Conservation (phyloP, 2,113 vertebrate genomes). For the Trematocara zebra region DNA sequence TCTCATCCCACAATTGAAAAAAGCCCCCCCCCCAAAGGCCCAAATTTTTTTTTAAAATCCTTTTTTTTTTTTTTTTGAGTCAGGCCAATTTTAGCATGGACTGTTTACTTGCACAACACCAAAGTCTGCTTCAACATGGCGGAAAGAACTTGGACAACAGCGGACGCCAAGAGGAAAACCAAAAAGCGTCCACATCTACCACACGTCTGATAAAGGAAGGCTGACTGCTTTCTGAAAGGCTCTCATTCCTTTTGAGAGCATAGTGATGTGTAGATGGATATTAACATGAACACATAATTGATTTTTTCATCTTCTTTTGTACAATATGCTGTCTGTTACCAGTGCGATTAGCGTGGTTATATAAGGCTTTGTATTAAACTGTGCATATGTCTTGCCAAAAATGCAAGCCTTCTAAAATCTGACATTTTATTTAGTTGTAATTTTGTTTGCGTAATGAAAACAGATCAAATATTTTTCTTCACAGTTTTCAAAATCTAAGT, state of each 20-base stretch:
- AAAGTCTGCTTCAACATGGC: background rate
- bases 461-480: background rate
- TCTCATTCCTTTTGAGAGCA: background rate
- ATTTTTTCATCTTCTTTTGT: background rate
- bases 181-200: background rate
- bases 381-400: background rate
- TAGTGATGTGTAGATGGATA: background rate
- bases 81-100: too few relatives aligned
- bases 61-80: background rate
- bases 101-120: background rate
- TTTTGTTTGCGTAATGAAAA: background rate
- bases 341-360: background rate
- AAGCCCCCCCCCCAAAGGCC: too few relatives aligned
- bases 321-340: background rate
- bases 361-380: background rate
- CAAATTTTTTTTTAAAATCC: rapidly evolving
- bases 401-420: background rate
- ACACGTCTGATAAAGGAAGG: background rate
- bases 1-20: too few relatives aligned
- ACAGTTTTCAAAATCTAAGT: background rate
- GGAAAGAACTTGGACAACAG: background rate
- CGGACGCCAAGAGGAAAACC: background rate
- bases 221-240: background rate
- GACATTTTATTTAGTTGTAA: background rate
- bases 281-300: background rate